A percentile compares a stretch with the other conserved stretches of the same genome.
phyloP scores from a whole-genome alignment of 2,888 invertebrate genomes.

The Liposcelis brunnea region DNA sequence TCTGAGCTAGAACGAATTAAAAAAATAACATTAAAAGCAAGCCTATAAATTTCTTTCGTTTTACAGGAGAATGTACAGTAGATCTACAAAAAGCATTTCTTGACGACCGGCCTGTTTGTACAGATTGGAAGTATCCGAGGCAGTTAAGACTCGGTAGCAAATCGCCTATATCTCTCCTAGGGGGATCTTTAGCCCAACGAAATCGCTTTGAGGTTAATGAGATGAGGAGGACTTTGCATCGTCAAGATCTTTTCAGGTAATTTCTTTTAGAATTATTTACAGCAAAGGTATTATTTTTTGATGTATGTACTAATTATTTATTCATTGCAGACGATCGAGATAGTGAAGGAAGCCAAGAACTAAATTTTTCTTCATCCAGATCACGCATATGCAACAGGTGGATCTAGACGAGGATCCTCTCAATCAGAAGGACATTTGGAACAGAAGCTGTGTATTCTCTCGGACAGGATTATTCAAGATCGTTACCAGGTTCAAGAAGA shows the following conservation, averaged over 20 bases:
- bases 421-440: conserved; percentile 68
- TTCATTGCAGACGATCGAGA: conserved; percentile 26
- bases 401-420: conserved; percentile 70
- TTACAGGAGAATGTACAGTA: conserved; percentile 36
- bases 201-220: conserved; percentile 41
- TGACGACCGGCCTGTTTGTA: conserved; percentile 80
- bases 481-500: conserved; percentile 65
- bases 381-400: conserved; percentile 52
- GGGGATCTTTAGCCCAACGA: conserved; percentile 44
- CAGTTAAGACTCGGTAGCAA: conserved; percentile 43
- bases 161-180: conserved; percentile 65
- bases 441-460: conserved; percentile 60
- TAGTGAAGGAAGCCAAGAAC: conserved; percentile 29
- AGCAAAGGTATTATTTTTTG: conserved; percentile 2
- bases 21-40: too few relatives aligned
- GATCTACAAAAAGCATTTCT: conserved; percentile 70
- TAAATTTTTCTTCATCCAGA: conserved; percentile 66
- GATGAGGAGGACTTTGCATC: conserved; percentile 55
- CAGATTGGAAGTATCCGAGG: conserved; percentile 61
- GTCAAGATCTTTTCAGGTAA: conserved; percentile 52
- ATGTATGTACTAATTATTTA: conserved; percentile 1
- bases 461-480: conserved; percentile 70
- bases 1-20: too few relatives aligned
- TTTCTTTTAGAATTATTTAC: background rate
- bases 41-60: too few relatives aligned